Percentiles rank a stretch among this genome's conserved stretches.
These are phyloP conservation scores for Carassius auratus DNA, from an alignment of 2,113 vertebrate species.

Conservation along the genomic window DNA sequence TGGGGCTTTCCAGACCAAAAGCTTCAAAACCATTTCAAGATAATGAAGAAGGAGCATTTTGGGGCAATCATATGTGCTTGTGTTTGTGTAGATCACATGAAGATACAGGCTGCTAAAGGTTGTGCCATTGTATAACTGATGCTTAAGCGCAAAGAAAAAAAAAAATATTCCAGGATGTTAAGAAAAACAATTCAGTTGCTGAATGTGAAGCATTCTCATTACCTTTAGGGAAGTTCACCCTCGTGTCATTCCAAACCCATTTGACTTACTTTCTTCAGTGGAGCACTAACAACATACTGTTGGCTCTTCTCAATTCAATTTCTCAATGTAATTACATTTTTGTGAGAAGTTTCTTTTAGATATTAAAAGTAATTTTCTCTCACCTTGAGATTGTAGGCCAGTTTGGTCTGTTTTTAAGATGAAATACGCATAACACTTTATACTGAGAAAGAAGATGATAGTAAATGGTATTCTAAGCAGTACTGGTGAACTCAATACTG, in stretches of 20 bases:
- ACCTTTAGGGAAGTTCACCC: slow-evolving; percentile 5
- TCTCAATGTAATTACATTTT: too few species aligned
- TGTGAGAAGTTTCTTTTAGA: neutral
- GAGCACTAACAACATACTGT: neutral
- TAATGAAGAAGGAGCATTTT: slow-evolving; percentile 49
- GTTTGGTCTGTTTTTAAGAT: slow-evolving; percentile 53
- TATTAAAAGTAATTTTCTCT: neutral
- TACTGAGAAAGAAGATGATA: slow-evolving; percentile 49
- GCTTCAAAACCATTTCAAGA: slow-evolving; percentile 43
- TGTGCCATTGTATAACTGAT: slow-evolving; percentile 59
- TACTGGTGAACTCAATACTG: slow-evolving; percentile 56
- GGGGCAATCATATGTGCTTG: slow-evolving; percentile 54
- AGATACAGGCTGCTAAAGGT: slow-evolving; percentile 46
- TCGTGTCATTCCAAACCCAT: neutral
- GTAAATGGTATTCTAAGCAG: slow-evolving; percentile 39
- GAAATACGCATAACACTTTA: slow-evolving; percentile 54
- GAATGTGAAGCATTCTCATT: slow-evolving; percentile 50
- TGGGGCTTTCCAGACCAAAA: slow-evolving; percentile 60
- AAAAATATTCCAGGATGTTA: slow-evolving; percentile 56
- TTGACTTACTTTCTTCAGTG: neutral
- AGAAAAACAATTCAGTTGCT: slow-evolving; percentile 61
- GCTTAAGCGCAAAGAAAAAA: slow-evolving; percentile 47
- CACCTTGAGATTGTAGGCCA: slow-evolving; percentile 39
- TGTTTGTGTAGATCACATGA: slow-evolving; percentile 54
- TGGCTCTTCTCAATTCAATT: too few species aligned